Conservation (phyloP, 2,797 vertebrate genomes). For the Enteromius viviparus region DNA sequence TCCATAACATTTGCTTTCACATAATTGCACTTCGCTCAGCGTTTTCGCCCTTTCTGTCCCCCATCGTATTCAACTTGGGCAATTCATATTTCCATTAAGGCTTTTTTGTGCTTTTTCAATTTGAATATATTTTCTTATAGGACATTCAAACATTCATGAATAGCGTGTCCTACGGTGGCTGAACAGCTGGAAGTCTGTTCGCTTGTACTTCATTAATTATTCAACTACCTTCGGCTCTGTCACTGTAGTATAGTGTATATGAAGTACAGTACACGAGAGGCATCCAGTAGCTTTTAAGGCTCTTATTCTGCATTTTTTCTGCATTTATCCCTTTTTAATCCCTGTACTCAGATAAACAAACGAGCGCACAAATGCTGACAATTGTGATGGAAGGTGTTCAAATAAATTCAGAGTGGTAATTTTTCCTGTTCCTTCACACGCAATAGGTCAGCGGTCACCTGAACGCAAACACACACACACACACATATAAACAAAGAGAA, state of each 20-base stretch:
- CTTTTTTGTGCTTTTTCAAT: slow-evolving; percentile 62
- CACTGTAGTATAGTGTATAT: slow-evolving; percentile 25
- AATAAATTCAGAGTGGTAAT: slow-evolving; percentile 17
- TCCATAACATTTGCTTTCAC: slow-evolving; percentile 64
- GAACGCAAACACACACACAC: slow-evolving; percentile 52
- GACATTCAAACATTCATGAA: slow-evolving; percentile 47
- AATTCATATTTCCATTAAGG: slow-evolving; percentile 66
- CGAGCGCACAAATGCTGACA: neutral
- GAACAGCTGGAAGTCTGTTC: slow-evolving; percentile 36
- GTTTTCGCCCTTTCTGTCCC: slow-evolving; percentile 61
- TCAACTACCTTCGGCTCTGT: slow-evolving; percentile 23
- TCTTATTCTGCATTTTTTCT: neutral
- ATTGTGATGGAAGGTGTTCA: slow-evolving; percentile 12
- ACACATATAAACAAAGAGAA: slow-evolving; percentile 39
- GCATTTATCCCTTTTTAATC: slow-evolving; percentile 1
- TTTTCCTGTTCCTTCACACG: slow-evolving; percentile 25
- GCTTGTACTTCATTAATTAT: slow-evolving; percentile 51
- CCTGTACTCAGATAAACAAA: slow-evolving; percentile 1
- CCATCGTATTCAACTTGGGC: slow-evolving; percentile 59
- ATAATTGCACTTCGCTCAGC: slow-evolving; percentile 65
- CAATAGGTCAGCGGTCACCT: slow-evolving; percentile 60
- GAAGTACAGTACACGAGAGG: slow-evolving; percentile 13
- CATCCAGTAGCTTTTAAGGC: slow-evolving; percentile 4
- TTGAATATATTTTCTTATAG: slow-evolving; percentile 63
- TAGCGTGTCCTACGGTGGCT: slow-evolving; percentile 57